Base-by-base conservation (phyloP, 1,140 invertebrate genomes). In the Heliconius congener region DNA sequence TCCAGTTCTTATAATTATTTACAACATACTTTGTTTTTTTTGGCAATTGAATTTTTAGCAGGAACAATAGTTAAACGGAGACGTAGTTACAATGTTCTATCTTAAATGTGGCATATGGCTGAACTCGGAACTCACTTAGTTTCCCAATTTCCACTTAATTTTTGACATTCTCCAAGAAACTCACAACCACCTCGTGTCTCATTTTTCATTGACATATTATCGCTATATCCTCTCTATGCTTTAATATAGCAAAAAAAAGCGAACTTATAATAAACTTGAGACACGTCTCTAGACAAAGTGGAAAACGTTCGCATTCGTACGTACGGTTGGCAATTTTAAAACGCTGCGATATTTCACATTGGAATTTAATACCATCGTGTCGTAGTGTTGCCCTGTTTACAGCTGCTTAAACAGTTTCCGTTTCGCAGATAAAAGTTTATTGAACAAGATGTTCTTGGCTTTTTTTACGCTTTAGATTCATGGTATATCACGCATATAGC, bases 341-440 rank as follows among this genome's bases (percentile, higher is more conserved):
- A 74, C 52, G 50, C 37, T 74, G 39, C 73, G 50, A 74, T 74
- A 57, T 74, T 57, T 74, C 30, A 74, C 73, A 74, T 74, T 34
- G 73, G 73, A 57, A 74, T 74, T 74, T 74, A 74, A 74, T 74
- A 74, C 4, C 73, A 34, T 34, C 73, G 34, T 60, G 30, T 23
- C 37, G 34, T 74, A 50, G n/a, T 66, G 60, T 27, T 66, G 60
- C 13, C 60, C 60, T 74, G 73, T 57, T 57, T 74, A 74, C 73
- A 57, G 52, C 73, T 19, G 19, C 73, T 74, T 18, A 66, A 66
- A 30, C 60, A 66, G 16, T 66, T 66, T 66, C 60, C 13, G 8
- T 60, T 66, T 30, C 13, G 27, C 23, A 30, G 23, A 66, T 16
- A 66, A 66, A 5, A 0, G n/a, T 30, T 66, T 30, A 66, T 66